Evolutionary conservation across 2,113 vertebrate species (phyloP).

Genomic region (Rhinichthys klamathensis): DNA sequence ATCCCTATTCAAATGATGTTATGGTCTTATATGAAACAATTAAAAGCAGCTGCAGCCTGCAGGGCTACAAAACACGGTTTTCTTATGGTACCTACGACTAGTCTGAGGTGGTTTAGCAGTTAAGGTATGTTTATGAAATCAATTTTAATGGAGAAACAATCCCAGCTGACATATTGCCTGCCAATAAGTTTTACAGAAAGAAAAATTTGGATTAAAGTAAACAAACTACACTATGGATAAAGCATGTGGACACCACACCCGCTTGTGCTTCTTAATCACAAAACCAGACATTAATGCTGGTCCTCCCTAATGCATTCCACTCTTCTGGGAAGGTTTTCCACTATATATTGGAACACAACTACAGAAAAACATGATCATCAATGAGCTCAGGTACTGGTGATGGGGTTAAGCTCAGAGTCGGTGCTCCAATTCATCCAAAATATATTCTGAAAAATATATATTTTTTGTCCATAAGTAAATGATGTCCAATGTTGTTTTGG

Average conservation of each 20-base stretch:
- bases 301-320: background rate
- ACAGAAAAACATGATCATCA: background rate
- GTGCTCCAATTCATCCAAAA: background rate
- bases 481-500: background rate
- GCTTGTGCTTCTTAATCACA: background rate
- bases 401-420: background rate
- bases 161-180: background rate
- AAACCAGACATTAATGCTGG: slow-evolving; percentile 8
- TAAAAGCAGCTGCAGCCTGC: too few relatives aligned
- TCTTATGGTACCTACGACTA: too few relatives aligned
- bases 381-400: background rate
- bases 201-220: background rate
- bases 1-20: too few relatives aligned
- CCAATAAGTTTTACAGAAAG: background rate
- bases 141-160: background rate
- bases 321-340: background rate
- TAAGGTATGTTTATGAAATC: background rate
- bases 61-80: too few relatives aligned
- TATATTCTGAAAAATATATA: background rate
- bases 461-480: background rate
- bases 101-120: too few relatives aligned
- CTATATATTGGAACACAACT: background rate
- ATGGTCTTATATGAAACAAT: too few relatives aligned
- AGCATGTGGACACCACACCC: slow-evolving; percentile 10
- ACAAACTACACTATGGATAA: background rate